These are phyloP conservation scores for Zaprionus lineosus DNA, from an alignment of 2,888 invertebrate species.

Conservation along the genomic window DNA sequence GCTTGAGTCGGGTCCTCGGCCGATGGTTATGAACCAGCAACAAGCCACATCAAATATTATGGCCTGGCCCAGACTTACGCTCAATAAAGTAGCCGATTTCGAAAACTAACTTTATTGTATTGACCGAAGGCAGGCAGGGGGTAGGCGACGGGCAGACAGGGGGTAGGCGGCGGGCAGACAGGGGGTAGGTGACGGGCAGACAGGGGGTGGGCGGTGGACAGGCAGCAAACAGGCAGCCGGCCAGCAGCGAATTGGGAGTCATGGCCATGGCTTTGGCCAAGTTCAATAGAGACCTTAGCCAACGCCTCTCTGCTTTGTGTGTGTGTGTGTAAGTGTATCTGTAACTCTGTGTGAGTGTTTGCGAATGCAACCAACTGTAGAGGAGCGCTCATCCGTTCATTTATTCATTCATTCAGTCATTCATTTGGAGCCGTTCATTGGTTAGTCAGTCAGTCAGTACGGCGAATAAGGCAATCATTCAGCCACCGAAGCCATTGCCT, in stretches of 20 bases:
- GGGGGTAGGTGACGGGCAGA: too few species aligned
- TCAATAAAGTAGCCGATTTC: constrained; percentile 76
- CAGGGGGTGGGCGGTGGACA: neutral
- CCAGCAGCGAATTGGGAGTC: neutral
- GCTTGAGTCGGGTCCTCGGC: constrained; percentile 42
- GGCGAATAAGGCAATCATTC: constrained; percentile 69
- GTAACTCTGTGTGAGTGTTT: constrained; percentile 47
- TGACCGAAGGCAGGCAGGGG: constrained; percentile 29
- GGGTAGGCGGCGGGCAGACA: constrained; percentile 3
- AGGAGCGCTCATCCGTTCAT: constrained; percentile 75
- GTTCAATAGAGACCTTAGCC: constrained; percentile 58
- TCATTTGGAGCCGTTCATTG: constrained; percentile 74
- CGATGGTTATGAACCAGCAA: constrained; percentile 65
- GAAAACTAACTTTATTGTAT: constrained; percentile 73
- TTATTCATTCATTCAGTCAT: constrained; percentile 77
- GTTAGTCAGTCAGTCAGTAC: constrained; percentile 74
- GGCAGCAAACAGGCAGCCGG: too few species aligned
- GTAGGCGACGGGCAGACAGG: constrained; percentile 2
- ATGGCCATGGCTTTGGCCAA: constrained; percentile 38
- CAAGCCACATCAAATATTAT: constrained; percentile 70
- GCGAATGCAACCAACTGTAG: constrained; percentile 74
- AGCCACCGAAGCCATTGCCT: constrained; percentile 39
- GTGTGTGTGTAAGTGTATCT: neutral
- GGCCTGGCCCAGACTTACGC: constrained; percentile 61
- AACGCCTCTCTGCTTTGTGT: neutral